Conservation (phyloP, 2,888 invertebrate species). For the Cerastis rubricosa region DNA sequence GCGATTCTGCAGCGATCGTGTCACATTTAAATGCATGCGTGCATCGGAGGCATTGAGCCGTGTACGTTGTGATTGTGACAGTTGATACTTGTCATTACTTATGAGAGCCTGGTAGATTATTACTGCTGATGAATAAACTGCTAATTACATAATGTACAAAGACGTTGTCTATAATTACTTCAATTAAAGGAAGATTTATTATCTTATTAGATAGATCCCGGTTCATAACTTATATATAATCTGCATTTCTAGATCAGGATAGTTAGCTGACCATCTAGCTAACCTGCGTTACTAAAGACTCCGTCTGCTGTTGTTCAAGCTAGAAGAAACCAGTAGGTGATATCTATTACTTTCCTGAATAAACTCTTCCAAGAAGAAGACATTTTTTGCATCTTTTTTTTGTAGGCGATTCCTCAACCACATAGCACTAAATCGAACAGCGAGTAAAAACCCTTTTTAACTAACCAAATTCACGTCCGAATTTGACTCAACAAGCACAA, state of each 20-base stretch:
- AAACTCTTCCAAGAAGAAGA: neutral
- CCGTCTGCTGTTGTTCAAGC: neutral
- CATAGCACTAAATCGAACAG: neutral
- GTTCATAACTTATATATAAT: neutral
- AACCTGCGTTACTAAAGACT: neutral
- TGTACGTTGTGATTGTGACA: constrained; percentile 54
- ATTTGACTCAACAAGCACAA: neutral
- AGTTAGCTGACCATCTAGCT: neutral
- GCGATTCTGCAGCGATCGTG: constrained; percentile 56
- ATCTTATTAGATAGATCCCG: neutral
- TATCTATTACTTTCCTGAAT: neutral
- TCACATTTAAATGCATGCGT: constrained; percentile 59
- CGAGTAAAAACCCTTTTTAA: too few species aligned
- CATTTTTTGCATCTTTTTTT: neutral
- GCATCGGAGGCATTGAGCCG: constrained; percentile 57
- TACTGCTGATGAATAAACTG: constrained; percentile 24
- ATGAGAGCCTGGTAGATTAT: constrained; percentile 46
- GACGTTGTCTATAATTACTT: neutral
- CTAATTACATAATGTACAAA: neutral
- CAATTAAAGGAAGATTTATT: neutral
- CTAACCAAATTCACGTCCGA: neutral
- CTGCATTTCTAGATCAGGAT: neutral
- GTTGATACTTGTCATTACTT: constrained; percentile 62
- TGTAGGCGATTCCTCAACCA: neutral
- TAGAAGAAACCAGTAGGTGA: neutral